These are phyloP conservation scores for Oxygymnocypris stewartii DNA, from an alignment of 2,113 vertebrate genomes.

Conservation along the genomic window DNA sequence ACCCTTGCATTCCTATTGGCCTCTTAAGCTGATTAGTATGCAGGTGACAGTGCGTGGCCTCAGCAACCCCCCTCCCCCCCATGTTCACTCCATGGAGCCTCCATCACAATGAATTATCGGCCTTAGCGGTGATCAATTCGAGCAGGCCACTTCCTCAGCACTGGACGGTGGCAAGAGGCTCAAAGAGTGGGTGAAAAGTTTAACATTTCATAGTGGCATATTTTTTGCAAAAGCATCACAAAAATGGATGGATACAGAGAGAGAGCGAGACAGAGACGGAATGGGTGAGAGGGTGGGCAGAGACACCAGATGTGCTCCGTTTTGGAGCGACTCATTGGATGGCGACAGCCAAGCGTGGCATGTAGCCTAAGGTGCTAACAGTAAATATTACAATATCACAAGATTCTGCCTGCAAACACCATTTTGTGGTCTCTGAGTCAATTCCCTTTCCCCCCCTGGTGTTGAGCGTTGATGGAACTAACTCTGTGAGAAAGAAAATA, in stretches of 20 bases:
- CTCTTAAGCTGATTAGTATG: slow-evolving; percentile 74
- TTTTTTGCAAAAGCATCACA: slow-evolving; percentile 11
- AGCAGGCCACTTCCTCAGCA: slow-evolving; percentile 62
- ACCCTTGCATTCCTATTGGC: slow-evolving; percentile 64
- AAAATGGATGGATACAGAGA: slow-evolving; percentile 25
- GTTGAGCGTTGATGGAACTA: slow-evolving; percentile 63
- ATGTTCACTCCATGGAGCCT: slow-evolving; percentile 65
- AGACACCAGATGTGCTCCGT: slow-evolving; percentile 74
- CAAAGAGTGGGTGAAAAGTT: slow-evolving; percentile 31
- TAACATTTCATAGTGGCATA: background rate
- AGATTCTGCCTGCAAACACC: slow-evolving; percentile 78
- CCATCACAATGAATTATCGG: slow-evolving; percentile 72
- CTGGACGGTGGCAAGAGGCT: slow-evolving; percentile 41
- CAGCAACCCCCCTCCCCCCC: slow-evolving; percentile 61
- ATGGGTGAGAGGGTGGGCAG: slow-evolving; percentile 40
- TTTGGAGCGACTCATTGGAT: slow-evolving; percentile 69
- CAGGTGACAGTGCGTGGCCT: slow-evolving; percentile 59
- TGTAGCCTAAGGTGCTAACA: slow-evolving; percentile 79
- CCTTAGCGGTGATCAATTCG: slow-evolving; percentile 69
- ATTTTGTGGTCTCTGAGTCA: slow-evolving; percentile 72
- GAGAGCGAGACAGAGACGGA: slow-evolving; percentile 5
- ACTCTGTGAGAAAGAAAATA: slow-evolving; percentile 53
- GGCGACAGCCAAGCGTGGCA: slow-evolving; percentile 74
- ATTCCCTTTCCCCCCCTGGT: slow-evolving; percentile 66
- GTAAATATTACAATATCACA: slow-evolving; percentile 80